Conservation (phyloP, 2,888 invertebrate species). For the Lysandra bellargus region DNA sequence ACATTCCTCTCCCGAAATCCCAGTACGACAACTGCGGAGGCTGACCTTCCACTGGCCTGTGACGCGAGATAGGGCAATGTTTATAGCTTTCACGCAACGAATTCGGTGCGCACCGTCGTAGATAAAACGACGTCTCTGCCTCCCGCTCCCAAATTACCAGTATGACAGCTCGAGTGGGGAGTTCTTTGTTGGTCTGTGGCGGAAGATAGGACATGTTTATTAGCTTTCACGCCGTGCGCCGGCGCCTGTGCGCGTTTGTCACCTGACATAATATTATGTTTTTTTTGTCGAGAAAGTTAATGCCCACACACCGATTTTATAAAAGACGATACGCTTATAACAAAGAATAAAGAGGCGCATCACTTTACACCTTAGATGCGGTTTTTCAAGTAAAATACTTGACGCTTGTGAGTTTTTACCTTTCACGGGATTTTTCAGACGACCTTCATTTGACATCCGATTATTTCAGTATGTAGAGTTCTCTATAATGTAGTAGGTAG, state of each 20-base stretch:
- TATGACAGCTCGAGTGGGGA: constrained; percentile 39
- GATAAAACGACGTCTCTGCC: constrained; percentile 45
- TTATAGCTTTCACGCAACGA: constrained; percentile 63
- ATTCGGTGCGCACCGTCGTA: constrained; percentile 48
- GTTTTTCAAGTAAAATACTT: too few relatives aligned
- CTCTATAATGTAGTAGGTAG: neutral
- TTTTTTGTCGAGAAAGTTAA: constrained; percentile 33
- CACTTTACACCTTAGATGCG: neutral
- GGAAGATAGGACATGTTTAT: constrained; percentile 54
- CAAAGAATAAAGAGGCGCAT: neutral
- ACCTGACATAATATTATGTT: constrained; percentile 36
- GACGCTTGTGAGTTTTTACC: too few relatives aligned
- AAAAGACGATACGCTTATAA: neutral
- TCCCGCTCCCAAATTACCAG: constrained; percentile 44
- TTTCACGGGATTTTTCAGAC: neutral
- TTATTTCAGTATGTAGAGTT: neutral
- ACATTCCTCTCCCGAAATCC: constrained; percentile 40
- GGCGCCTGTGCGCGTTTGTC: constrained; percentile 52
- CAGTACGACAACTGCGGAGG: constrained; percentile 44
- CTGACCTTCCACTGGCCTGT: constrained; percentile 49
- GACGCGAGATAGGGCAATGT: constrained; percentile 51
- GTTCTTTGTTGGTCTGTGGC: constrained; percentile 42
- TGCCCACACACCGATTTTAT: constrained; percentile 1
- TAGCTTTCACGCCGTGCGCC: constrained; percentile 69
- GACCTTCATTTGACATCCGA: neutral